Base-by-base conservation (phyloP, 2,888 invertebrate genomes). In the Quadroppia sp. region DNA sequence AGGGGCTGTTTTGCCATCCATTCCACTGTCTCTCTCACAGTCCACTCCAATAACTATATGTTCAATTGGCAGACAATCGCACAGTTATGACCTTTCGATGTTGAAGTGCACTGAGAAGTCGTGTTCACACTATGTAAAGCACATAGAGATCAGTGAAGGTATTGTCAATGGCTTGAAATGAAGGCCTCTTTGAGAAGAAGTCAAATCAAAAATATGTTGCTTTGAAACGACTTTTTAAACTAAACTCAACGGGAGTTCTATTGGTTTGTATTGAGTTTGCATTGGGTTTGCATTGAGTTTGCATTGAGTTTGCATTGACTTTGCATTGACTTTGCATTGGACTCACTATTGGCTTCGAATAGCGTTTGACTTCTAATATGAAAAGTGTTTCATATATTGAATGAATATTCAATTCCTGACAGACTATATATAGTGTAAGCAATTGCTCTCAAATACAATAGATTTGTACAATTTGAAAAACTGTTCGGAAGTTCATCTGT, bases 331-430 rank as follows among this genome's bases (percentile, higher is more conserved):
- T n/a, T n/a, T n/a, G n/a, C n/a, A n/a, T n/a, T n/a, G n/a, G n/a
- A n/a, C n/a, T n/a, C 36, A 7, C 53, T 53, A 23, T 23, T 53
- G 25, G 53, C 25, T 20, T n/a, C n/a, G n/a, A n/a, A n/a, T n/a
- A n/a, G n/a, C 7, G 23, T 7, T 23, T 53, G 20, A 25, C 3
- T 25, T 53, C 30, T 32, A 30, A 61, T 61, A 17, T 61, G 61
- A 61, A 61, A 61, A 61, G 30, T 61, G 61, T 61, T 61, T 61
- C 28, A 61, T 61, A 61, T 61, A 61, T 61, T 61, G 61, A 61
- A 61, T 61, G 30, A 32, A 61, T 61, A 13, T 32, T 61, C 61
- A 61, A 61, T 61, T 61, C 61, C 7, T 61, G 61, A 61, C 61
- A 61, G 32, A 32, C 61, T 61, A 28, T 61, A 53, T n/a, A n/a